Evolutionary conservation across 2,113 vertebrate species (phyloP), one percentile per base, ranked within the genome.

Genomic region (Oreotrochilus melanogaster): DNA sequence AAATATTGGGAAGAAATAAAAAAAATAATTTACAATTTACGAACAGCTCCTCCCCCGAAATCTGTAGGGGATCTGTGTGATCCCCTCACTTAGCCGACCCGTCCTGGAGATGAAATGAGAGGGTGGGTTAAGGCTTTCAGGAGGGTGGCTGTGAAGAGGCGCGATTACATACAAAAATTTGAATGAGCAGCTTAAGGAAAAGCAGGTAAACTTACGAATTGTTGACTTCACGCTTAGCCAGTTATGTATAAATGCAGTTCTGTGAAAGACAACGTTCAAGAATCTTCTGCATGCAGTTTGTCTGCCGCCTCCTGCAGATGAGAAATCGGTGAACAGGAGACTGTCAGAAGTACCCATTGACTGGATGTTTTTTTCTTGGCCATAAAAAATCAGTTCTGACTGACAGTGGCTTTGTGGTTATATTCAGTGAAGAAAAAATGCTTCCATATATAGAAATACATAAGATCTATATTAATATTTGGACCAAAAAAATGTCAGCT

Each of bases 271-370:
- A 80, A 25, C 33, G 2, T 94, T 95, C 95, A 95, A 2, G 94
- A 93, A 95, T 90, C 76, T 96, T 95, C 91, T 92, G 54, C 1
- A 1, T 80, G 79, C 60, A 21, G 64, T 87, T 93, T 39, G 47
- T 45, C 50, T 72, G 57, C 90, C 22, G 33, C 74, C 88, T 97
- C 50, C 78, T 95, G 82, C 78, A 45, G 89, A 94, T 73, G 64
- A n/a, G 78, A 79, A 57, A 39, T 7, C 23, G 5, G 22, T 31
- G 53, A 84, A 6, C 42, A 23, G 78, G 12, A 43, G 61, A 4
- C 47, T 95, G 67, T 78, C 84, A 70, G 48, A 74, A 62, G 58
- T 57, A 16, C 15, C n/a, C 45, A 5, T 70, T 93, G 57, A 60
- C 47, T 57, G 30, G 33, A 18, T 39, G 39, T 15, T 30, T 62